Evolutionary conservation across 2,113 vertebrate species (phyloP).

Genomic region (Leptodactylus fuscus): DNA sequence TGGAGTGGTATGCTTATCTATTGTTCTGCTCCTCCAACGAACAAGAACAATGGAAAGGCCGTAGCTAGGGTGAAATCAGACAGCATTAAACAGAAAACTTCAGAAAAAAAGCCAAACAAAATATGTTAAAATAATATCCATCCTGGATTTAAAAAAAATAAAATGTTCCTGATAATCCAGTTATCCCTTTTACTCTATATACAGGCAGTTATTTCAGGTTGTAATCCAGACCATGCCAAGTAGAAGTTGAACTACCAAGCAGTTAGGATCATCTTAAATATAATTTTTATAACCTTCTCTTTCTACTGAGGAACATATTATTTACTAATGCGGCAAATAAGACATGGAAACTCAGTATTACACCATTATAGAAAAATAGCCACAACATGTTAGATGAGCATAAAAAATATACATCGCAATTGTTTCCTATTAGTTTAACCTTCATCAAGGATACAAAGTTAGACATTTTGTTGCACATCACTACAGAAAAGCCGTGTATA

Average conservation of each 20-base stretch:
- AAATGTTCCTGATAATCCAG: not conserved
- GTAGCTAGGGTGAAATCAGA: too few relatives aligned
- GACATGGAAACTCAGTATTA: not conserved
- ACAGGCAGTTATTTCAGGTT: not conserved
- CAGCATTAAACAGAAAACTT: not conserved
- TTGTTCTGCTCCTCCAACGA: too few relatives aligned
- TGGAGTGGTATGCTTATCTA: too few relatives aligned
- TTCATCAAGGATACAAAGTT: not conserved
- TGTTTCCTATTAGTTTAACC: constrained; percentile 8
- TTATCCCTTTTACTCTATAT: not conserved
- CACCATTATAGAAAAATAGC: not conserved
- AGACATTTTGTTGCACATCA: not conserved
- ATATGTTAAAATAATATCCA: not conserved
- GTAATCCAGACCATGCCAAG: not conserved
- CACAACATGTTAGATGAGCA: not conserved
- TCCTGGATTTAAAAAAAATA: not conserved
- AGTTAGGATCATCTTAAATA: not conserved
- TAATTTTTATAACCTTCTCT: not conserved
- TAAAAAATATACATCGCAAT: not conserved
- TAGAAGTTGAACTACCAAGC: not conserved
- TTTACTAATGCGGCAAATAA: not conserved
- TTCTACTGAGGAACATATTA: not conserved
- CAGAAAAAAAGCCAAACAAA: not conserved
- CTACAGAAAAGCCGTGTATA: not conserved
- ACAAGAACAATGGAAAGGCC: too few relatives aligned